phyloP scores from a whole-genome alignment of 2,113 vertebrate genomes.

The Microcebus griseorufus region DNA sequence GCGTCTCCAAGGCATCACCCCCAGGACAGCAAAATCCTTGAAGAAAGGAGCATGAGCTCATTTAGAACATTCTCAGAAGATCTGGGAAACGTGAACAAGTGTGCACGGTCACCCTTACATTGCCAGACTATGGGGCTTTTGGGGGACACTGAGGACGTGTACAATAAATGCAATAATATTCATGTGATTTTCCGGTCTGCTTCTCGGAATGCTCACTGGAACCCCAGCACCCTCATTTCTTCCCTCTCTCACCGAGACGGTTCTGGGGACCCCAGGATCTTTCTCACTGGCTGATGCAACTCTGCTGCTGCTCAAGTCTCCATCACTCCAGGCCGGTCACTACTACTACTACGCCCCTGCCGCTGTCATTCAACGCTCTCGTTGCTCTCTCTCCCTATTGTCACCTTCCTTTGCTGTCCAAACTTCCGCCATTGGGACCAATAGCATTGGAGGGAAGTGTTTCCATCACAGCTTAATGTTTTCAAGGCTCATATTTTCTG shows the following conservation, averaged over 20 bases:
- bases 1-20: background rate
- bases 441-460: background rate
- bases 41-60: background rate
- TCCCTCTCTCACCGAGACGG: background rate
- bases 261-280: background rate
- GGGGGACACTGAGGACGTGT: background rate
- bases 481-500: background rate
- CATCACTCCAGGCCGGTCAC: no score
- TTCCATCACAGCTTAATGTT: background rate
- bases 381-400: background rate
- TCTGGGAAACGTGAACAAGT: background rate
- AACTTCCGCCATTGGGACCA: background rate
- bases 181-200: background rate
- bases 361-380: accelerated
- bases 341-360: no score
- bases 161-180: background rate
- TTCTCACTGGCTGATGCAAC: background rate
- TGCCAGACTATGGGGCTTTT: background rate
- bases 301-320: background rate
- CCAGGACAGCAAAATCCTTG: background rate
- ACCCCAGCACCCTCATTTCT: background rate
- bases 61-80: background rate
- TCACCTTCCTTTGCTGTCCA: background rate
- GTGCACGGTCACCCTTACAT: background rate
- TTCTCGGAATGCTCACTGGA: background rate